These are phyloP conservation scores for Cynocephalus volans DNA, from an alignment of 2,113 vertebrate species.

Conservation along the genomic window DNA sequence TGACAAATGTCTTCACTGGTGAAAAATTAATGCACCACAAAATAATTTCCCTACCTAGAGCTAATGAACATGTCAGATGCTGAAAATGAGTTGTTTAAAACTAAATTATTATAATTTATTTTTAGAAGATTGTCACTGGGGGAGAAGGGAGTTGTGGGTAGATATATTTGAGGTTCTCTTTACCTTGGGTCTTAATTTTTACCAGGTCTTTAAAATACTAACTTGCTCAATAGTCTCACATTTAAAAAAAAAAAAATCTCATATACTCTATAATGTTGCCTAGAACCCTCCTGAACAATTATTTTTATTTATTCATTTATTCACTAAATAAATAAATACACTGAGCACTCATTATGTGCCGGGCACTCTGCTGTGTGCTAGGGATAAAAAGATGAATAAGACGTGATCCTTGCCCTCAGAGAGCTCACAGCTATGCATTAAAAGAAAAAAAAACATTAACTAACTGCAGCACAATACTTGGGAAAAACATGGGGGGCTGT, in stretches of 20 bases:
- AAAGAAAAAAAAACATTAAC: conserved; percentile 43
- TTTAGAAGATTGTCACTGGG: conserved; percentile 92
- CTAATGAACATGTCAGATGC: conserved; percentile 98
- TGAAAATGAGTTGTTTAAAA: conserved; percentile 98
- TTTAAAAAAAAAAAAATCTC: conserved; percentile 39
- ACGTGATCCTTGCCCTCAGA: conserved; percentile 6
- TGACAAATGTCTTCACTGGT: conserved; percentile 96
- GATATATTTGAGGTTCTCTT: conserved; percentile 71
- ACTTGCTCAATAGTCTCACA: conserved; percentile 14
- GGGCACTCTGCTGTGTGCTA: neutral
- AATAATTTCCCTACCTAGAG: conserved; percentile 94
- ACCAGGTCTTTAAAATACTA: conserved; percentile 53
- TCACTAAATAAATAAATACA: conserved; percentile 34
- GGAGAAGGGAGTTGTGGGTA: conserved; percentile 66
- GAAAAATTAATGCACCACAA: conserved; percentile 95
- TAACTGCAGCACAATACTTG: neutral
- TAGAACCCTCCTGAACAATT: conserved; percentile 45
- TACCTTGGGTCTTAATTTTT: conserved; percentile 66
- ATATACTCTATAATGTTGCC: neutral
- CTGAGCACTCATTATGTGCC: neutral
- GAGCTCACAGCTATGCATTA: neutral
- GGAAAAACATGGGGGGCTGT: neutral
- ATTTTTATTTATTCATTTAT: conserved; percentile 54
- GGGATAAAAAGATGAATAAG: neutral
- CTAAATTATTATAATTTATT: conserved; percentile 97